Conservation (phyloP, 23 tunicate genomes). For the Styela plicata region DNA sequence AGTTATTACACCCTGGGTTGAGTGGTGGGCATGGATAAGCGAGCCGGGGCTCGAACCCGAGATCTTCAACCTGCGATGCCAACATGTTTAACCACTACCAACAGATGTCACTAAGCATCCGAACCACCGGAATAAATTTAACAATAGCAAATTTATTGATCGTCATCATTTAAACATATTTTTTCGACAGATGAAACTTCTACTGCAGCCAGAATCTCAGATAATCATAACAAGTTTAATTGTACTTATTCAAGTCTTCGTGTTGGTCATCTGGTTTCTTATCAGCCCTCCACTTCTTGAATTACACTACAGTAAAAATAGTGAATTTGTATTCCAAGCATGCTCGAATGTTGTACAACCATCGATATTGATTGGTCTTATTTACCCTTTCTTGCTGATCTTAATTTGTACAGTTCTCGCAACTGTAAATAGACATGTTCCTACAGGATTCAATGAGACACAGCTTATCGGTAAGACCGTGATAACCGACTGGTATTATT, state of each 20-base stretch:
- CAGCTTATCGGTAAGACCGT: conserved; percentile 56
- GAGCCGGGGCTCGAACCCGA: no score
- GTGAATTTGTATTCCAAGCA: conserved; percentile 20
- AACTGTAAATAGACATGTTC: conserved; percentile 39
- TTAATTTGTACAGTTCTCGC: conserved; percentile 46
- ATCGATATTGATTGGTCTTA: conserved; percentile 22
- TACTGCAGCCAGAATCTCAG: conserved; percentile 48
- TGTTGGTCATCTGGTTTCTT: conserved; percentile 46
- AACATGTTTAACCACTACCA: no score
- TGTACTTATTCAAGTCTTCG: conserved; percentile 44
- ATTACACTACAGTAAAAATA: conserved; percentile 5
- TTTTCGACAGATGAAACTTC: conserved; percentile 37
- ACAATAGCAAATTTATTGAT: no score
- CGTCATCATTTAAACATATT: no score
- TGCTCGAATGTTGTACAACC: conserved; percentile 12
- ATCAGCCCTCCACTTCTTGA: conserved; percentile 17
- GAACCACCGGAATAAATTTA: no score
- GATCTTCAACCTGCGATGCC: no score
- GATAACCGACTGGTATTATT: no score
- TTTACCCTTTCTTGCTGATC: conserved; percentile 43
- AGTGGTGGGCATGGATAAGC: no score
- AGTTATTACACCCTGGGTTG: no score
- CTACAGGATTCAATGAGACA: conserved; percentile 54
- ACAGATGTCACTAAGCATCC: no score
- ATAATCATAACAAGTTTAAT: conserved; percentile 31